Conservation (phyloP, 2,113 vertebrate species). For the Genyomyrus donnyi region DNA sequence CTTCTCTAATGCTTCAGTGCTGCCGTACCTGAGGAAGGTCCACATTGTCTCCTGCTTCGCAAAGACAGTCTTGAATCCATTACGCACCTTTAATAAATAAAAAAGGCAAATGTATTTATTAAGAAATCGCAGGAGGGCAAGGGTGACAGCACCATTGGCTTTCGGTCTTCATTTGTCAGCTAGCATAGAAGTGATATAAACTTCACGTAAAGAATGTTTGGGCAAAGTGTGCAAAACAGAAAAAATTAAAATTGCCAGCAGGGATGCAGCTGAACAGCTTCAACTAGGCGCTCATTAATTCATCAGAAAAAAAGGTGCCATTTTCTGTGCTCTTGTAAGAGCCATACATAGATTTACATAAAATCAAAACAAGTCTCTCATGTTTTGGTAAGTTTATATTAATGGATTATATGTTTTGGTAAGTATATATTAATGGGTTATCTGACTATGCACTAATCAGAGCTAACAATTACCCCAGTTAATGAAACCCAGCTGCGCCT, state of each 20-base stretch:
- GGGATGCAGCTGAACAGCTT: not conserved
- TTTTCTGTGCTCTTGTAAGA: not conserved
- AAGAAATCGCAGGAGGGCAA: not conserved
- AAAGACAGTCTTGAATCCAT: slow-evolving; percentile 60
- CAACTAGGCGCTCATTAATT: not conserved
- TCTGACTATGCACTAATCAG: not conserved
- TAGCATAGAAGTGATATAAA: not conserved
- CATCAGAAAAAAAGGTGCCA: slow-evolving; percentile 1
- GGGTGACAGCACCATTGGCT: not conserved
- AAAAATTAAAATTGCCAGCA: not conserved
- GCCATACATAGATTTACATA: not conserved
- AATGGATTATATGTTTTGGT: not conserved
- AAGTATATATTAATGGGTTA: not conserved
- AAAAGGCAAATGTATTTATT: not conserved
- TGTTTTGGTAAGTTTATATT: not conserved
- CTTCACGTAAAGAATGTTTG: not conserved
- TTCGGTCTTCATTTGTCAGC: not conserved
- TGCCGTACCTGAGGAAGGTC: slow-evolving; percentile 54
- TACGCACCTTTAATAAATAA: slow-evolving; percentile 42
- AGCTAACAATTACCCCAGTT: not conserved
- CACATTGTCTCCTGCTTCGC: slow-evolving; percentile 57
- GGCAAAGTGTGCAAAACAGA: not conserved
- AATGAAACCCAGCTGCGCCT: not conserved
- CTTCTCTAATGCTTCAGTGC: slow-evolving; percentile 34
- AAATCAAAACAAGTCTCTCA: not conserved